A percentile compares a stretch with the other conserved stretches of the same genome.
phyloP scores from a whole-genome alignment of 2,113 vertebrate genomes.

The Hirundichthys speculiger region DNA sequence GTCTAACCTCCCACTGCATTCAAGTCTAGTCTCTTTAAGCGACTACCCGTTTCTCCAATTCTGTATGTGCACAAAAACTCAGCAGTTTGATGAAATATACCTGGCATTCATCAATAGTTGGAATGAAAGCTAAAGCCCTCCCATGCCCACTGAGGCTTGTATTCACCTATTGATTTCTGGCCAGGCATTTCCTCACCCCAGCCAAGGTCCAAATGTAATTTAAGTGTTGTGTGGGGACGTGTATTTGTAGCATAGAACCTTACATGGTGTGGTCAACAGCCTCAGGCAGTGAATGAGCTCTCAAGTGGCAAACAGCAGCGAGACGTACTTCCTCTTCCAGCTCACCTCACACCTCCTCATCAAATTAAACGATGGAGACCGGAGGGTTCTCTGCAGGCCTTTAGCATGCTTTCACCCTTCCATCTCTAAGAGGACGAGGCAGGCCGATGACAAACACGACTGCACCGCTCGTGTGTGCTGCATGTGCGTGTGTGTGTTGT shows the following conservation, averaged over 20 bases:
- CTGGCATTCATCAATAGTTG: constrained; percentile 72
- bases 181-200: constrained; percentile 67
- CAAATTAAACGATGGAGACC: constrained; percentile 72
- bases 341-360: constrained; percentile 75
- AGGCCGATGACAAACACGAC: constrained; percentile 49
- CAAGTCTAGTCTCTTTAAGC: constrained; percentile 6
- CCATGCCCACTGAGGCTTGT: constrained; percentile 66
- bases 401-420: constrained; percentile 49
- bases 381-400: constrained; percentile 60
- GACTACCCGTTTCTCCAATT: constrained; percentile 30
- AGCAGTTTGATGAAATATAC: constrained; percentile 68
- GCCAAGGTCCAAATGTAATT: constrained; percentile 76
- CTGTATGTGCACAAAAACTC: constrained; percentile 50
- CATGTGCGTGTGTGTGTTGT: background rate
- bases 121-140: constrained; percentile 68
- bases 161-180: constrained; percentile 75
- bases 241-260: constrained; percentile 65
- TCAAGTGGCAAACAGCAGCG: constrained; percentile 68
- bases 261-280: constrained; percentile 78
- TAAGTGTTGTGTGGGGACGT: constrained; percentile 71
- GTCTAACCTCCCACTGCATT: constrained; percentile 18
- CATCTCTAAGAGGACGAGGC: constrained; percentile 64
- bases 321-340: constrained; percentile 75
- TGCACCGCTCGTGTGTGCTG: constrained; percentile 1
- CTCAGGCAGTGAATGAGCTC: constrained; percentile 71